Base-by-base conservation (phyloP, 2,797 vertebrate species). In the Poeciliopsis presidionis region DNA sequence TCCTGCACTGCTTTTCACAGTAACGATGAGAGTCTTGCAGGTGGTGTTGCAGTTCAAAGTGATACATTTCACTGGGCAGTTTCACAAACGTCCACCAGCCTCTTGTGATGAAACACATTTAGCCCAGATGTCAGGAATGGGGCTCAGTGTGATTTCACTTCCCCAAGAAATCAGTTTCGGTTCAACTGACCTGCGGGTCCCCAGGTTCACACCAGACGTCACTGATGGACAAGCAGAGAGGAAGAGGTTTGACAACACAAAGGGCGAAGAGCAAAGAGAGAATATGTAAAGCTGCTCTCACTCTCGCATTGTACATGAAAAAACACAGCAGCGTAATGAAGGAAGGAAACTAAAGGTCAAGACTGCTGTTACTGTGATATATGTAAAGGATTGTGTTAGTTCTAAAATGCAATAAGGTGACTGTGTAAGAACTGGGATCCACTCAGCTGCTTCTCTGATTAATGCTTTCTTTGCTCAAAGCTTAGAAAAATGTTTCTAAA, bases 81-180 rank as follows among this genome's bases (percentile, higher is more conserved):
- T 81, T 46, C 51, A 0, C 1, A 89, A 90, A 85, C 81, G n/a
- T 89, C 22, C 39, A 16, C 36, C 20, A 39, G 73, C 77, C 79
- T 81, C 80, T 89, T 47, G 79, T 75, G 61, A 79, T 71, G 75
- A 85, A 85, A 85, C 70, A 53, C 81, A 87, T 86, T 92, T 81
- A 85, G 76, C 84, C 69, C n/a, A 43, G 65, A 78, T 20, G 84
- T 76, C 76, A 85, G 81, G 67, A 88, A 90, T 87, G 76, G 76
- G 87, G 81, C 73, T 88, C 78, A 75, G 76, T 81, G 33, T 33
- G 33, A 33, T 33, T 33, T 43, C 77, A 22, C 36, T 75, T 81
- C 49, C 11, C 65, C 33, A 14, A 47, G 51, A 49, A 74, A n/a
- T 69, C 70, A 57, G 65, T 45, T 70, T 85, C 63, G 57, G 78